Evolutionary conservation across 2,797 vertebrate species (phyloP).

Genomic region (Sebastes miniatus): DNA sequence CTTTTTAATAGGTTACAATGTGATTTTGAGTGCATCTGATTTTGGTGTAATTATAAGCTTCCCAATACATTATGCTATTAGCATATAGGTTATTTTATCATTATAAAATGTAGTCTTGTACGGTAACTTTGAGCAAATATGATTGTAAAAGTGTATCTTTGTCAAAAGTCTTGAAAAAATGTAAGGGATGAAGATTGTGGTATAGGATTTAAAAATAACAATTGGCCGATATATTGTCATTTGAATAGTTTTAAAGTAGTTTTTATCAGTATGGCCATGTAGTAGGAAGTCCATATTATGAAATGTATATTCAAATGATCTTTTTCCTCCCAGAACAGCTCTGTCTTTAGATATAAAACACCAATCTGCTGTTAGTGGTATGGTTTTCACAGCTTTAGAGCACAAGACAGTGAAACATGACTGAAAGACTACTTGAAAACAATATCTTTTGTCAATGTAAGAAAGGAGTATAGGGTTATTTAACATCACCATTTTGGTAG

Average conservation of each 20-base stretch:
- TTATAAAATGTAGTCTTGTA: neutral
- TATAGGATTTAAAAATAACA: no score
- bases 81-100: neutral
- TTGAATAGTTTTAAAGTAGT: no score
- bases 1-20: slow-evolving; percentile 14
- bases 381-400: slow-evolving; percentile 23
- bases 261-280: no score
- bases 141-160: no score
- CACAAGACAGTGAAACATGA: neutral
- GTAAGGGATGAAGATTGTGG: no score
- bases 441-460: neutral
- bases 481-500: slow-evolving; percentile 10
- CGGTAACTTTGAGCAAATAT: no score
- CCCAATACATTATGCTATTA: neutral
- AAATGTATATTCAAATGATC: neutral
- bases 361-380: neutral
- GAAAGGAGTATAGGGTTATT: neutral
- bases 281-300: no score
- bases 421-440: neutral
- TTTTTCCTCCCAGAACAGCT: neutral
- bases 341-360: neutral
- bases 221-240: no score
- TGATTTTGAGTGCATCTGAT: slow-evolving; percentile 8
- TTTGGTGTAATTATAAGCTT: neutral
- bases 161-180: no score